Percentiles rank a stretch among this genome's conserved stretches.
Conservation (phyloP, 2,888 invertebrate genomes). For the Platycheirus rosarum region DNA sequence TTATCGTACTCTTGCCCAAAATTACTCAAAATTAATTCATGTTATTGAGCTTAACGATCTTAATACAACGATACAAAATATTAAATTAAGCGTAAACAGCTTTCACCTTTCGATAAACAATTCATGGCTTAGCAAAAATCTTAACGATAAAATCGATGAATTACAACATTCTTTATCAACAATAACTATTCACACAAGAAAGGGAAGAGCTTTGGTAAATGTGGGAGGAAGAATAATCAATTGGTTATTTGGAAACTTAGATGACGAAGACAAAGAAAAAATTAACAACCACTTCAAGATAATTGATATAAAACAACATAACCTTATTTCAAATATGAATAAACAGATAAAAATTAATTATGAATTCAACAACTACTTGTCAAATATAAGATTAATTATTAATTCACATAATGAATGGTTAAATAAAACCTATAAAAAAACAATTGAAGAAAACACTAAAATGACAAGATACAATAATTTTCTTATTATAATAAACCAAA, state of each 20-base stretch:
- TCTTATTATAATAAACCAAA: slow-evolving; percentile 29
- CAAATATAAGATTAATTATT: slow-evolving; percentile 41
- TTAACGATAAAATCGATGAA: slow-evolving; percentile 40
- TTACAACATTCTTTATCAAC: slow-evolving; percentile 36
- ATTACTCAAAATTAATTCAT: no score
- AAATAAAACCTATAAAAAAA: slow-evolving; percentile 24
- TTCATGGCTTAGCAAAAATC: no score
- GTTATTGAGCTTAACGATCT: no score
- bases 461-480: slow-evolving; percentile 27
- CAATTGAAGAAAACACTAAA: slow-evolving; percentile 30
- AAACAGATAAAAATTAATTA: slow-evolving; percentile 39
- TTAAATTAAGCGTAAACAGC: no score
- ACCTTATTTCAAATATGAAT: no score
- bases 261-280: slow-evolving; percentile 46
- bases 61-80: no score
- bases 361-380: slow-evolving; percentile 46
- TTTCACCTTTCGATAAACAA: no score
- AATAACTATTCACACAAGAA: no score
- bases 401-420: slow-evolving; percentile 38
- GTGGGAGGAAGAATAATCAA: slow-evolving; percentile 38
- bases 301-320: no score
- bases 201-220: slow-evolving; percentile 43
- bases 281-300: slow-evolving; percentile 44
- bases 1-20: no score
- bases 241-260: slow-evolving; percentile 56